These are phyloP conservation scores for Argya squamiceps DNA, from an alignment of 2,797 vertebrate species.

Conservation along the genomic window DNA sequence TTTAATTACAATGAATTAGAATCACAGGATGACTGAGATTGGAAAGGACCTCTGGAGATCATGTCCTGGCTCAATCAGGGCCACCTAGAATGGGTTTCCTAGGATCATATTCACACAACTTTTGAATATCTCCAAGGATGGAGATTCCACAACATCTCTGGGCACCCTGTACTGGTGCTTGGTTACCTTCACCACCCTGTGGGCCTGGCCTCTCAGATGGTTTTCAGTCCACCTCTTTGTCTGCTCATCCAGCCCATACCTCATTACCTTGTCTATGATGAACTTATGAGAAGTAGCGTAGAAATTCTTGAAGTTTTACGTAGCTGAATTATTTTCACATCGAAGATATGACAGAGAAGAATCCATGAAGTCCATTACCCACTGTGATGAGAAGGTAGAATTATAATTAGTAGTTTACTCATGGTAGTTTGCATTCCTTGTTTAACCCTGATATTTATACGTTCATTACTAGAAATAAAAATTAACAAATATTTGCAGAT, in stretches of 20 bases:
- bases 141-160: not conserved
- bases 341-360: not conserved
- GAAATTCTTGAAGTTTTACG: not conserved
- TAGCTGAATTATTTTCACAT: not conserved
- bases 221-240: not conserved
- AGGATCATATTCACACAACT: not conserved
- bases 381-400: not conserved
- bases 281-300: not conserved
- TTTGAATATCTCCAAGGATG: not conserved
- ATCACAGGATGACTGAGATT: not conserved
- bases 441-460: not conserved
- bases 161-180: rapidly evolving
- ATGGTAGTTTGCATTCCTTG: not conserved
- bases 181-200: not conserved
- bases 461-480: not conserved
- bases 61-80: not conserved
- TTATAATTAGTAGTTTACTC: not conserved
- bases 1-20: not conserved
- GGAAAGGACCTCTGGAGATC: not conserved
- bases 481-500: not conserved
- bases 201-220: not conserved
- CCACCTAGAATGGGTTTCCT: not conserved
- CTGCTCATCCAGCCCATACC: not conserved
- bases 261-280: not conserved
- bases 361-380: not conserved